These are phyloP conservation scores for Odontothrips loti DNA, from an alignment of 2,888 invertebrate genomes.

Conservation along the genomic window DNA sequence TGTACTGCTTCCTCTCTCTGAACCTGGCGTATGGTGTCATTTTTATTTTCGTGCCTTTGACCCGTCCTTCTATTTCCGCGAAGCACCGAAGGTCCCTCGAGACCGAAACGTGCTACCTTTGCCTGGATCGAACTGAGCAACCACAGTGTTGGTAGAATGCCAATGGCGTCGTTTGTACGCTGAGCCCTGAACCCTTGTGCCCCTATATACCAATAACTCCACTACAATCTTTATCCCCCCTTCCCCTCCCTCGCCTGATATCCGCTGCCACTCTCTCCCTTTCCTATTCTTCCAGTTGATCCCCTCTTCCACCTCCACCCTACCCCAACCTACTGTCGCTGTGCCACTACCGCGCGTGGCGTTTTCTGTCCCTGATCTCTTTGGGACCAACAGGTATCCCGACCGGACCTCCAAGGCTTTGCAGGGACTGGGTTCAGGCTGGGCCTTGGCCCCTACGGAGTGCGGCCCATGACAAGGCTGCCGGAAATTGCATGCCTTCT, in stretches of 20 bases:
- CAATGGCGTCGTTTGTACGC: neutral
- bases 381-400: conserved; percentile 3
- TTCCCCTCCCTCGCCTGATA: conserved; percentile 22
- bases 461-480: neutral
- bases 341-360: neutral
- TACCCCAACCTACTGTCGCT: neutral
- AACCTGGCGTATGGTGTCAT: too few relatives aligned
- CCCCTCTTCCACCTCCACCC: neutral
- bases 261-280: conserved; percentile 27
- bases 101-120: neutral
- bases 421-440: neutral
- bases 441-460: neutral
- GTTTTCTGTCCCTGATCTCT: neutral
- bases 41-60: neutral
- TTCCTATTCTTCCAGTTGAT: neutral
- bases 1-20: neutral
- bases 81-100: neutral
- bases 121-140: neutral
- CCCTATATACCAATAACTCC: conserved; percentile 7
- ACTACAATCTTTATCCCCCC: neutral
- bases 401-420: neutral
- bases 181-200: neutral
- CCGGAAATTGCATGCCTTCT: conserved; percentile 24
- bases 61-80: too few relatives aligned
- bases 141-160: neutral